phyloP scores from a whole-genome alignment of 2,113 vertebrate species.

The Cyprinodon brontotheroides region DNA sequence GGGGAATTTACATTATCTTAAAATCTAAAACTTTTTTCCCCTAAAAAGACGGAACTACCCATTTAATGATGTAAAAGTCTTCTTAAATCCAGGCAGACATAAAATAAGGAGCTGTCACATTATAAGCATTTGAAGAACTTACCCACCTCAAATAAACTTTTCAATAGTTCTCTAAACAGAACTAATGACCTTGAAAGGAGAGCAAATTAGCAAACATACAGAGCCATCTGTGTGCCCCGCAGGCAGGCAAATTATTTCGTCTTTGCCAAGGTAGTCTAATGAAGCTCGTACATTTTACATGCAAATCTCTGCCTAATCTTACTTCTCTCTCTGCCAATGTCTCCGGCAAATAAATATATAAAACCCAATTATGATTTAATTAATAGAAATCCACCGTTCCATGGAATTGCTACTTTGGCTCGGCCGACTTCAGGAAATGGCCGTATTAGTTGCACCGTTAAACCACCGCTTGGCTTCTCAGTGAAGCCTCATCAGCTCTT shows the following conservation, averaged over 20 bases:
- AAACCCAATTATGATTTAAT: conserved; percentile 86
- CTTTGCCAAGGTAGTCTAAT: conserved; percentile 84
- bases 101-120: conserved; percentile 69
- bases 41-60: background rate
- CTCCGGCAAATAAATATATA: conserved; percentile 84
- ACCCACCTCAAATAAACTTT: conserved; percentile 81
- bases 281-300: conserved; percentile 84
- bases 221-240: conserved; percentile 85
- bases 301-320: conserved; percentile 83
- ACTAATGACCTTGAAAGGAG: conserved; percentile 85
- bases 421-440: conserved; percentile 61
- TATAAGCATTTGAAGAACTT: conserved; percentile 69
- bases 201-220: conserved; percentile 85
- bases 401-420: conserved; percentile 78
- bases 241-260: conserved; percentile 80
- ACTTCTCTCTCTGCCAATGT: conserved; percentile 77
- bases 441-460: conserved; percentile 74
- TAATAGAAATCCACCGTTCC: conserved; percentile 82
- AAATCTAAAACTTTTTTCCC: background rate
- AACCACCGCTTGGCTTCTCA: conserved; percentile 64
- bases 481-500: conserved; percentile 73
- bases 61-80: conserved; percentile 12
- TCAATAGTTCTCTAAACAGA: conserved; percentile 81
- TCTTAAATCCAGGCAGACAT: conserved; percentile 29
- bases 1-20: background rate